Evolutionary conservation across 2,113 vertebrate species (phyloP).

Genomic region (Peromyscus polionotus): DNA sequence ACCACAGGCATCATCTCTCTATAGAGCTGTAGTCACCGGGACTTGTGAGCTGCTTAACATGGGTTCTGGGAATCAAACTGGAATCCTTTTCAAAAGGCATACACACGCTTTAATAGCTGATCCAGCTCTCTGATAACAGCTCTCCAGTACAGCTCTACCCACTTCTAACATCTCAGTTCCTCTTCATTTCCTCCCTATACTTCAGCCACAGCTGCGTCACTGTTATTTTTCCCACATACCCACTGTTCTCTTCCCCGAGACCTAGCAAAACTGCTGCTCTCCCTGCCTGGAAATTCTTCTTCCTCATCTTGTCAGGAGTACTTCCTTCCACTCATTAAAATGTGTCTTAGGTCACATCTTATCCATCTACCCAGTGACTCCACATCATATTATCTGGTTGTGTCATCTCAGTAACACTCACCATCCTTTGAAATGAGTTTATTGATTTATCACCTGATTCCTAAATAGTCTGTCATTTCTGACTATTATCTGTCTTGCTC

Average conservation of each 20-base stretch:
- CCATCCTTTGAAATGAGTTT: not conserved
- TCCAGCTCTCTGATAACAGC: not conserved
- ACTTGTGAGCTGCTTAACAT: not conserved
- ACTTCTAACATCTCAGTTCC: not conserved
- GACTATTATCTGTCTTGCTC: not conserved
- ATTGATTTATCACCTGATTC: not conserved
- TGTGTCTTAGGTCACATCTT: not conserved
- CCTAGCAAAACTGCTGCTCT: not conserved
- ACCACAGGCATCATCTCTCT: not conserved
- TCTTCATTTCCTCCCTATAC: not conserved
- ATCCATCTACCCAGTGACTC: not conserved
- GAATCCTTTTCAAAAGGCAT: not conserved
- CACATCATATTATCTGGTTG: not conserved
- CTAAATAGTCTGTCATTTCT: not conserved
- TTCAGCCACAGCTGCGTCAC: not conserved
- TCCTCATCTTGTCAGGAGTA: not conserved
- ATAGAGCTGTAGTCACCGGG: not conserved
- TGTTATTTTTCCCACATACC: not conserved
- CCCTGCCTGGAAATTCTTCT: not conserved
- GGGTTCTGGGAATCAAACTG: not conserved
- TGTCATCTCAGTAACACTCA: not conserved
- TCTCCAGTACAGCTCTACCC: too few relatives aligned
- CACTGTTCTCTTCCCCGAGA: not conserved
- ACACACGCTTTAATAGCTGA: too few relatives aligned
- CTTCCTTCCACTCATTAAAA: not conserved